A percentile compares a stretch with the other conserved stretches of the same genome.
These are phyloP conservation scores for Polydrusus pterygomalis DNA, from an alignment of 2,888 invertebrate species.

Conservation along the genomic window DNA sequence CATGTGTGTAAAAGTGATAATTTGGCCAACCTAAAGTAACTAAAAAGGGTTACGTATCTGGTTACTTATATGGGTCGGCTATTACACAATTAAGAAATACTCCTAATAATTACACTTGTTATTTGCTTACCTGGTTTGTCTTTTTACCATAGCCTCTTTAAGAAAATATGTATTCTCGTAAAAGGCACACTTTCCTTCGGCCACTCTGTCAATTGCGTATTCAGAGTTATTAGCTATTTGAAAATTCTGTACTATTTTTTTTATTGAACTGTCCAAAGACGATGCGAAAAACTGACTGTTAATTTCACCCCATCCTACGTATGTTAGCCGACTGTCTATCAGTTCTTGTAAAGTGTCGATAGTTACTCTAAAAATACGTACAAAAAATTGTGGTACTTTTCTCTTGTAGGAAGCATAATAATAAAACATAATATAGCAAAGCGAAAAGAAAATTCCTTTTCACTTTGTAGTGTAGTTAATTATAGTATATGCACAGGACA, in stretches of 20 bases:
- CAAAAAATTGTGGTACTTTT: neutral
- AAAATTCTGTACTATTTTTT: slow-evolving; percentile 80
- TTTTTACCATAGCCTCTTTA: slow-evolving; percentile 78
- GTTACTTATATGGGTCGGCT: too few species aligned
- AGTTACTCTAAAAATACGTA: slow-evolving; percentile 76
- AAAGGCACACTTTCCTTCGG: slow-evolving; percentile 83
- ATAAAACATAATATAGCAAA: too few species aligned
- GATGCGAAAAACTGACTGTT: slow-evolving; percentile 81
- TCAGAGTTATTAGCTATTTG: slow-evolving; percentile 78
- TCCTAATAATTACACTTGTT: too few species aligned
- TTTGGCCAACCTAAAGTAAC: too few species aligned
- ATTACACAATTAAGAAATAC: too few species aligned
- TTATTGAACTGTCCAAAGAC: slow-evolving; percentile 80
- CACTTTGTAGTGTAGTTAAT: too few species aligned
- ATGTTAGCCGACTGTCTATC: slow-evolving; percentile 78
- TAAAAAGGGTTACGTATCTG: too few species aligned
- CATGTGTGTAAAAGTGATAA: too few species aligned
- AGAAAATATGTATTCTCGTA: slow-evolving; percentile 86
- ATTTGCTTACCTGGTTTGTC: slow-evolving; percentile 71
- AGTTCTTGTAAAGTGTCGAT: slow-evolving; percentile 85
- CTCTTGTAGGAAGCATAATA: too few species aligned
- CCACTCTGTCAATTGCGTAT: slow-evolving; percentile 80
- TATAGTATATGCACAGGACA: too few species aligned
- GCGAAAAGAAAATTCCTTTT: too few species aligned
- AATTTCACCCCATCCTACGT: slow-evolving; percentile 84